phyloP scores from a whole-genome alignment of 2,888 invertebrate genomes.

The Emmelina monodactyla region DNA sequence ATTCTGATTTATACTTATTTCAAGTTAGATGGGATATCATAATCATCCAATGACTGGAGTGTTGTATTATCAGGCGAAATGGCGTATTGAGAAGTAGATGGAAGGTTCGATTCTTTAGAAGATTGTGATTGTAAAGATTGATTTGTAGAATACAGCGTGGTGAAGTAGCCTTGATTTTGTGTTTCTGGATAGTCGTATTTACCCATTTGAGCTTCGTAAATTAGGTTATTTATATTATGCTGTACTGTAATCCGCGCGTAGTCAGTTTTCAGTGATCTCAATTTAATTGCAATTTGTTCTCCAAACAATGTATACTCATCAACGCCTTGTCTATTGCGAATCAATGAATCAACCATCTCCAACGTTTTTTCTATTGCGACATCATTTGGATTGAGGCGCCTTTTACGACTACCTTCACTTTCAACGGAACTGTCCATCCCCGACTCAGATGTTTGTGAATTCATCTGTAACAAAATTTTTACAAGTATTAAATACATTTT shows the following conservation, averaged over 20 bases:
- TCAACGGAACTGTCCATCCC: slow-evolving; percentile 15
- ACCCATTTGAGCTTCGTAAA: background rate
- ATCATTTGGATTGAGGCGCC: slow-evolving; percentile 13
- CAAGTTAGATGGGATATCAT: background rate
- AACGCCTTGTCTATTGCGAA: slow-evolving; percentile 14
- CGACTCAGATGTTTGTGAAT: slow-evolving; percentile 14
- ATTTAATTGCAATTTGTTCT: slow-evolving; percentile 14
- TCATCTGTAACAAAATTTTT: slow-evolving; percentile 12
- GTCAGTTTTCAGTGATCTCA: slow-evolving; percentile 14
- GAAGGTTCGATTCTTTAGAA: background rate
- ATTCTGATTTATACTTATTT: background rate
- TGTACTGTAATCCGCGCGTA: slow-evolving; percentile 11
- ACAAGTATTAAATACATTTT: slow-evolving; percentile 12
- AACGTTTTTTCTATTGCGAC: slow-evolving; percentile 14
- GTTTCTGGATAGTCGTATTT: background rate
- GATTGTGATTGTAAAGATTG: background rate
- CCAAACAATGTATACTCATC: slow-evolving; percentile 15
- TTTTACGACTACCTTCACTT: slow-evolving; percentile 15
- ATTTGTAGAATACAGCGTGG: too few relatives aligned
- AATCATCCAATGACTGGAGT: background rate
- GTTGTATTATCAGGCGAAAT: background rate
- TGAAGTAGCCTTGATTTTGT: background rate
- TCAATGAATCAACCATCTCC: slow-evolving; percentile 10
- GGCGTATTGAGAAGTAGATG: background rate
- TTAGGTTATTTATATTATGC: background rate